A percentile compares a stretch with the other conserved stretches of the same genome.
phyloP scores from a whole-genome alignment of 2,113 vertebrate species.

The Rhabdomys dilectus region DNA sequence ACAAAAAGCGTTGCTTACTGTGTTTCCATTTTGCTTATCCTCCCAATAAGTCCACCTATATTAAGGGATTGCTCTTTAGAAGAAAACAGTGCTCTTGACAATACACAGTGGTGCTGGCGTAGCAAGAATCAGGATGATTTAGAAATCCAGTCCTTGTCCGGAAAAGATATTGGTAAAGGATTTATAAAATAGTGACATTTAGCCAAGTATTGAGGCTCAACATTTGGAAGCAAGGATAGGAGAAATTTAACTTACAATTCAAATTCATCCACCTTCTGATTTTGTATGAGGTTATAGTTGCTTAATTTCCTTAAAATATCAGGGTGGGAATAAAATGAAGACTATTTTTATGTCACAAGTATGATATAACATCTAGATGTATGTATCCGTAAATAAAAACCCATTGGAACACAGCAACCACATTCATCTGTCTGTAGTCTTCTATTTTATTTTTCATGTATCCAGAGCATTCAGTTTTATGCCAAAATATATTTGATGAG shows the following conservation, averaged over 20 bases:
- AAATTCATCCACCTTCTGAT: not conserved
- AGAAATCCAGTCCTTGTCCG: not conserved
- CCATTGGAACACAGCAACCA: not conserved
- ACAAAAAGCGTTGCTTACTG: not conserved
- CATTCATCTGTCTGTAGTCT: conserved; percentile 3
- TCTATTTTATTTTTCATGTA: not conserved
- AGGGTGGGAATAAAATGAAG: not conserved
- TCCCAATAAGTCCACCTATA: conserved; percentile 10
- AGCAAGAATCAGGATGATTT: not conserved
- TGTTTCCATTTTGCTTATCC: conserved; percentile 13
- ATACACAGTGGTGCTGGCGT: not conserved
- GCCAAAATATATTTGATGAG: not conserved
- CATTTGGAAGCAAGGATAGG: not conserved
- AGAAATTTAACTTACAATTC: not conserved
- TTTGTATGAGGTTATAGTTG: not conserved
- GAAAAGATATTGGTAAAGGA: not conserved
- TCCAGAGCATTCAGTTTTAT: not conserved
- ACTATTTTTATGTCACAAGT: not conserved
- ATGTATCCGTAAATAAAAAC: not conserved
- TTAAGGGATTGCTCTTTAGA: not conserved
- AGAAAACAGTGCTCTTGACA: not conserved
- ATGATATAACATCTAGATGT: conserved; percentile 18
- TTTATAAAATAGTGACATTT: conserved; percentile 12
- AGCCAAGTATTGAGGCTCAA: not conserved
- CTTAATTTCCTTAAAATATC: not conserved